Base-by-base conservation (phyloP, 2,888 invertebrate genomes). In the Steinernema scapterisci region DNA sequence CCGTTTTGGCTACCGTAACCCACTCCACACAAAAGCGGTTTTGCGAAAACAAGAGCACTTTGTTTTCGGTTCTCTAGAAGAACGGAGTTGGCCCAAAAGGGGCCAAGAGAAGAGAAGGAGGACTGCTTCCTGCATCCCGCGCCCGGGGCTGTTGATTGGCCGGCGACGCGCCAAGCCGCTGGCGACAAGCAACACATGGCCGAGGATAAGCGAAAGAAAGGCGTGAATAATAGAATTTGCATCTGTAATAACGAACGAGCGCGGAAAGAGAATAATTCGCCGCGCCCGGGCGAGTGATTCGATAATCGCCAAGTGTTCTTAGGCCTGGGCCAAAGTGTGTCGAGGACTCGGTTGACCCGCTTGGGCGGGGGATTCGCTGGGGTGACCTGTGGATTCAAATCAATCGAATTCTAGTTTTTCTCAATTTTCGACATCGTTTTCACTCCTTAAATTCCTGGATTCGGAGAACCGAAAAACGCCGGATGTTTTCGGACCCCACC, bases 161-260 rank as follows among this genome's bases (percentile, higher is more conserved):
- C 38, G n/a, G n/a, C n/a, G n/a, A n/a, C n/a, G n/a, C n/a, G n/a
- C n/a, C 16, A 31, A 21, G 21, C 21, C 19, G n/a, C 19, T 3
- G n/a, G 13, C 48, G 48, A 19, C 48, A 23, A 19, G 52, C 52
- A 52, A 52, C 52, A 63, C 63, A 63, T 63, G 63, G 63, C 31
- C 63, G 63, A 31, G 63, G 21, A 27, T 23, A 25, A 25, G 31
- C 63, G 63, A 63, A 63, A 63, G 63, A 63, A 63, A 63, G 63
- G 63, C 63, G 63, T 31, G 63, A 63, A 63, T 63, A 63, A 63
- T 63, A 63, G 63, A 63, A 63, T 63, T 63, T 63, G 63, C 63
- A 63, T 63, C 63, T 63, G 63, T 63, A 63, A 63, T 63, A 63
- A 38, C 38, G 38, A 38, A 38, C 38, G 38, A 63, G 63, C 63